Evolutionary conservation across 1,140 invertebrate genomes (phyloP).

Genomic region (Nasonia longicornis): DNA sequence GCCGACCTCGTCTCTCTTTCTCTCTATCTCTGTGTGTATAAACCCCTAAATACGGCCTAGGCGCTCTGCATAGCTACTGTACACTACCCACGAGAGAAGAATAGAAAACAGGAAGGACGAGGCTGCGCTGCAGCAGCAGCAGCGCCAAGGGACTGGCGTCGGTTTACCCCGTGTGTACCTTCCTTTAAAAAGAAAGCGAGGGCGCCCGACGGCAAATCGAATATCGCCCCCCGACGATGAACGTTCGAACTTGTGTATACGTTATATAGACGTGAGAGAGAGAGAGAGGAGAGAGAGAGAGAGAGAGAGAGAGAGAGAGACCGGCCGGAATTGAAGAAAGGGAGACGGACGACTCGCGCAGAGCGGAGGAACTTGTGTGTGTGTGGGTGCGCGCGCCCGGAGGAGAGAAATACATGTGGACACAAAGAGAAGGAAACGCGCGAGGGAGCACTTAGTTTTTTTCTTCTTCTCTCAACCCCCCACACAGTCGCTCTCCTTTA

Average conservation of each 20-base stretch:
- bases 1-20: not conserved
- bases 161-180: not conserved
- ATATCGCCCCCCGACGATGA: not conserved
- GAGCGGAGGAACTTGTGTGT: not conserved
- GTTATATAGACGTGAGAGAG: not conserved
- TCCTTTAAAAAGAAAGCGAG: conserved; percentile 14
- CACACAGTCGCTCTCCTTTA: not conserved
- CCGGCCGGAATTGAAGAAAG: no score
- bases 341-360: not conserved
- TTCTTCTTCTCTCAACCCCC: not conserved
- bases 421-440: not conserved
- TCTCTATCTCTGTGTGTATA: no score
- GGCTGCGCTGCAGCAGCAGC: not conserved
- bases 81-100: conserved; percentile 18
- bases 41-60: not conserved
- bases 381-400: not conserved
- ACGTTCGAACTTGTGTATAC: not conserved
- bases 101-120: conserved; percentile 25
- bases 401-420: not conserved
- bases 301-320: not conserved
- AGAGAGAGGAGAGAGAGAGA: no score
- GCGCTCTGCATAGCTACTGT: not conserved
- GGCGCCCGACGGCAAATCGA: conserved; percentile 22
- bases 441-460: not conserved
- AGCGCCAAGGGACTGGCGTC: conserved; percentile 2